Evolutionary conservation across 2,797 vertebrate species (phyloP).

Genomic region (Peromyscus melanophrys): DNA sequence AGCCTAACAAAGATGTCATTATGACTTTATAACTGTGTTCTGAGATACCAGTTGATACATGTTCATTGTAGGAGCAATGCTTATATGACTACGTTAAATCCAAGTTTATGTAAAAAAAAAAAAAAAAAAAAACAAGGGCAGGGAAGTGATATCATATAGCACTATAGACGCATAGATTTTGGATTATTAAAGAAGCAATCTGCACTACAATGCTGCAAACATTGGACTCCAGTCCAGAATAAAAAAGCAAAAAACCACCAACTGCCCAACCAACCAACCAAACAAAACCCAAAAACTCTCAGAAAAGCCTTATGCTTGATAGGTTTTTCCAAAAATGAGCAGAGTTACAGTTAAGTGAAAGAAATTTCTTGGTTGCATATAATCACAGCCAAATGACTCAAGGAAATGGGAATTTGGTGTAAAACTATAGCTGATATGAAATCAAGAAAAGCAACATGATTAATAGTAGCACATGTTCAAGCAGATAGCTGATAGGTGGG

Average conservation of each 20-base stretch:
- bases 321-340: slow-evolving; percentile 67
- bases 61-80: slow-evolving; percentile 62
- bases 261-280: background rate
- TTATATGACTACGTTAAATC: slow-evolving; percentile 74
- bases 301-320: slow-evolving; percentile 58
- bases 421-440: slow-evolving; percentile 86
- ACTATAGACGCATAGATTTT: slow-evolving; percentile 86
- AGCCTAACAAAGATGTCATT: slow-evolving; percentile 73
- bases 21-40: slow-evolving; percentile 71
- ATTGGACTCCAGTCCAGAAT: slow-evolving; percentile 72
- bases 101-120: slow-evolving; percentile 50
- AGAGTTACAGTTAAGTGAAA: slow-evolving; percentile 77
- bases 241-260: slow-evolving; percentile 44
- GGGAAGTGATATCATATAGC: slow-evolving; percentile 80
- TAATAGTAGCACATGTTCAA: slow-evolving; percentile 82
- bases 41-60: slow-evolving; percentile 64
- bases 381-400: slow-evolving; percentile 75
- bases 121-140: slow-evolving; percentile 61
- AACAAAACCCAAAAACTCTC: slow-evolving; percentile 60
- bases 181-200: slow-evolving; percentile 87
- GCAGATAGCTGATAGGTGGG: slow-evolving; percentile 81
- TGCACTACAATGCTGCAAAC: slow-evolving; percentile 82
- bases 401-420: slow-evolving; percentile 69
- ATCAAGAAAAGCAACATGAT: slow-evolving; percentile 84
- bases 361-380: slow-evolving; percentile 75